These are phyloP conservation scores for Furcula furcula DNA, from an alignment of 2,888 invertebrate species.

Conservation along the genomic window DNA sequence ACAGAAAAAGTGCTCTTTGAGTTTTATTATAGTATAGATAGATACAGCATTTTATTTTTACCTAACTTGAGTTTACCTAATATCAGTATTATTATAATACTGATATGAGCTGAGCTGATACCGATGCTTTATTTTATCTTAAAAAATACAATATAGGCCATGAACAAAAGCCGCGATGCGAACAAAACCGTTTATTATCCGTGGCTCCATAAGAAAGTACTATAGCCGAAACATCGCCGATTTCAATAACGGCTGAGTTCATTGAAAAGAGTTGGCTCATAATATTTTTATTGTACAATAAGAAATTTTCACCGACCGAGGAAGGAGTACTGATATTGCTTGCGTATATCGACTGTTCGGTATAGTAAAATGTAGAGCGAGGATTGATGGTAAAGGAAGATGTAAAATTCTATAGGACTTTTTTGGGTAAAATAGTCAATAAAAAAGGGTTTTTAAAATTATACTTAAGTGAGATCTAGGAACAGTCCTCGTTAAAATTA, in stretches of 20 bases:
- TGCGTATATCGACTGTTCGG: conserved; percentile 59
- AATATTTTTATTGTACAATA: conserved; percentile 79
- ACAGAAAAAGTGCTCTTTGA: no score
- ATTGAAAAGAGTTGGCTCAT: conserved; percentile 78
- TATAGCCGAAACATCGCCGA: conserved; percentile 61
- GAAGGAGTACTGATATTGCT: conserved; percentile 63
- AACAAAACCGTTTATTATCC: conserved; percentile 54
- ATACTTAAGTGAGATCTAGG: no score
- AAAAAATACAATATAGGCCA: no score
- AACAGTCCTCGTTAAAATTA: no score
- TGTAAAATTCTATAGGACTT: conserved; percentile 8
- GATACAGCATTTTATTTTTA: no score
- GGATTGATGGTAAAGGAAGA: conserved; percentile 19
- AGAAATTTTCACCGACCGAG: conserved; percentile 58
- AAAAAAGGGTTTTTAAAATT: no score
- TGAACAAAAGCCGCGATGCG: conserved; percentile 51
- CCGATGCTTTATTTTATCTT: no score
- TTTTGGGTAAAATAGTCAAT: conserved; percentile 2
- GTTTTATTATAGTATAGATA: no score
- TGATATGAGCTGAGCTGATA: no score
- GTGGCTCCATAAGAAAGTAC: conserved; percentile 54
- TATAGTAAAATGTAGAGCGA: conserved; percentile 21
- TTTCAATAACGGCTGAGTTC: conserved; percentile 76
- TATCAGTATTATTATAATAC: no score
- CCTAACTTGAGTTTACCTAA: no score